These are phyloP conservation scores for Ormyrus rosae DNA, from an alignment of 2,888 invertebrate genomes.

Conservation along the genomic window DNA sequence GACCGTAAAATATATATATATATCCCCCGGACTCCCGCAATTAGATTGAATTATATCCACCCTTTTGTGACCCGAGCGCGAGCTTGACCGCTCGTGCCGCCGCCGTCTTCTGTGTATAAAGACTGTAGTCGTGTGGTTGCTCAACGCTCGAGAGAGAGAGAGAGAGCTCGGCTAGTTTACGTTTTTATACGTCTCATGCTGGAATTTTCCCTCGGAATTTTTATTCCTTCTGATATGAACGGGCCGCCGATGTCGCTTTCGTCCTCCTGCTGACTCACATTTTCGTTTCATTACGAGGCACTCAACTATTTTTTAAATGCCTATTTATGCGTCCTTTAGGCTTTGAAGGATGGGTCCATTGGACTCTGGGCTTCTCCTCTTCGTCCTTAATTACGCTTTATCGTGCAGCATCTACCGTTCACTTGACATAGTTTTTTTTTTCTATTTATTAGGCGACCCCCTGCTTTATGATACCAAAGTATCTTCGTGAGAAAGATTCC, in stretches of 20 bases:
- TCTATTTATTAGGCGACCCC: constrained; percentile 11
- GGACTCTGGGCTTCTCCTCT: background rate
- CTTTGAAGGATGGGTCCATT: too few relatives aligned
- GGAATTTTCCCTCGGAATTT: constrained; percentile 41
- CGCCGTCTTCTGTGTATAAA: background rate
- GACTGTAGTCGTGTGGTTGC: constrained; percentile 11
- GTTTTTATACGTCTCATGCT: constrained; percentile 44
- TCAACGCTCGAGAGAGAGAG: background rate
- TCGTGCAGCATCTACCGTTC: constrained; percentile 5
- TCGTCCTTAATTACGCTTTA: constrained; percentile 15
- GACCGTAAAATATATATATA: constrained; percentile 36
- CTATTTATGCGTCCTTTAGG: constrained; percentile 35
- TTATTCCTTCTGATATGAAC: background rate
- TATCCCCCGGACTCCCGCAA: constrained; percentile 23
- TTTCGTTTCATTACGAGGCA: constrained; percentile 17
- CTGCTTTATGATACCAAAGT: constrained; percentile 10
- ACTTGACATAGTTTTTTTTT: constrained; percentile 12
- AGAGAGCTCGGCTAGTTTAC: background rate
- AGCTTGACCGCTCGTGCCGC: background rate
- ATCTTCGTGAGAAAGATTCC: constrained; percentile 2
- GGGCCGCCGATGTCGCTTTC: background rate
- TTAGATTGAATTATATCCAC: constrained; percentile 49
- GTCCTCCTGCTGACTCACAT: constrained; percentile 42
- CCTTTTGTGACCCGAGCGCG: constrained; percentile 28
- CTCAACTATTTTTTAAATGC: constrained; percentile 40